Evolutionary conservation across 2,113 vertebrate species (phyloP), one percentile per base, ranked within the genome.

Genomic region (Neoarius graeffei): DNA sequence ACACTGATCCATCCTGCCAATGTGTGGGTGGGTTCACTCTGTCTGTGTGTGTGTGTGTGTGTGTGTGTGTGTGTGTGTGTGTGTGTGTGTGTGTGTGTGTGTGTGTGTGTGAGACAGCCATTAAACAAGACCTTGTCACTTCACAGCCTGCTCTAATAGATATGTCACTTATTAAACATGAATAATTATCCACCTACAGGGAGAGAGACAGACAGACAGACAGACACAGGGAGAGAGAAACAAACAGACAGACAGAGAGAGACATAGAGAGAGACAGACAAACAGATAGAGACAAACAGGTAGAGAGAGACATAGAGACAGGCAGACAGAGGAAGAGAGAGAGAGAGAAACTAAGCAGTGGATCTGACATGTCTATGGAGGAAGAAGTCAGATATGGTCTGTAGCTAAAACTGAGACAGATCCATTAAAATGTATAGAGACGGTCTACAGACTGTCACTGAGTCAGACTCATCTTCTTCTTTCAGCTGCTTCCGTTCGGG

Each of bases 51-150:
- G 77, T 25, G 52, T 50, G 67, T 17, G 30, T 50, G 57, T 42
- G 69, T 35, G 30, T 19, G 30, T 73, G 20, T 76, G 48, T 74
- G 71, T 74, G 42, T 8, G 42, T 20, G 17, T 74, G 17, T 74
- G 35, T 48, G 71, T 52, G 35, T 25, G 60, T n/a, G 27, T 20
- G 35, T 74, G 35, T 48, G 35, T 74, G 71, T 23, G 9, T 76
- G 42, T 50, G 17, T 20, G 69, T 50, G 7, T 76, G 42, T 13
- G 11, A 11, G 73, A 73, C 73, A 50, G 42, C 19, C 73, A 76
- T 76, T 93, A 91, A 90, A 91, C 89, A 89, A 73, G 91, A 89
- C 93, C 92, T 35, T 89, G 85, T 86, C 85, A 74, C 83, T 56
- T 50, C 23, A 71, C 30, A 52, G 83, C 35, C 73, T 76, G 73